Evolutionary conservation across 2,797 vertebrate species (phyloP), one percentile per base, ranked within the genome.

Genomic region (Tiaroga cobitis): DNA sequence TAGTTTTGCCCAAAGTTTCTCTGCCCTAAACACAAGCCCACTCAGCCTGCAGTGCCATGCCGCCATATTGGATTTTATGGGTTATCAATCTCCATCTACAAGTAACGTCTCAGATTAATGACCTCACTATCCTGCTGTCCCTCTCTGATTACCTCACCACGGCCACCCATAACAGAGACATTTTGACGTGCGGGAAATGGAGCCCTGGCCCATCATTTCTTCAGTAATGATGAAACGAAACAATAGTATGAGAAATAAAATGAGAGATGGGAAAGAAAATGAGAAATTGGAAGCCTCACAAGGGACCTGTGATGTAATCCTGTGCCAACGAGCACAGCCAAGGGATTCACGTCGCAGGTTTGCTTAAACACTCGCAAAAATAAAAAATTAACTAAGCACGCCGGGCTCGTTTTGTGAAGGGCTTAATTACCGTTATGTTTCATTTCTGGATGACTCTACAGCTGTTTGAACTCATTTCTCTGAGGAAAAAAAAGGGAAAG

Each of bases 101-200:
- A 75, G 26, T 61, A 75, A 79, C 9, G 70, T 83, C 87, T 78
- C 87, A 83, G 87, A 90, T 87, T 90, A 88, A 90, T 90, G 83
- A 87, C 84, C 85, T 85, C 87, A 87, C 85, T 83, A 80, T 85
- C 74, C 37, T 5, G 24, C 79, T 54, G 77, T 87, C 89, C 75
- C 81, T 70, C 70, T 67, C 85, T 79, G 83, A 88, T 85, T 85
- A 85, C 87, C 89, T 83, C 87, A 85, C 75, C 51, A 83, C 4
- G n/a, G 46, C 32, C 21, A 43, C 37, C 75, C 49, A 46, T 80
- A 72, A 83, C 87, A 73, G 51, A 86, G 68, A 77, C 76, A 89
- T 87, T 87, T 87, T 59, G 82, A 82, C 74, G 24, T 49, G 56
- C 0, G 59, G 73, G 72, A 85, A 85, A 82, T 78, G 29, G 54